Evolutionary conservation across 2,888 invertebrate genomes (phyloP).

Genomic region (Aspidiotus destructor): DNA sequence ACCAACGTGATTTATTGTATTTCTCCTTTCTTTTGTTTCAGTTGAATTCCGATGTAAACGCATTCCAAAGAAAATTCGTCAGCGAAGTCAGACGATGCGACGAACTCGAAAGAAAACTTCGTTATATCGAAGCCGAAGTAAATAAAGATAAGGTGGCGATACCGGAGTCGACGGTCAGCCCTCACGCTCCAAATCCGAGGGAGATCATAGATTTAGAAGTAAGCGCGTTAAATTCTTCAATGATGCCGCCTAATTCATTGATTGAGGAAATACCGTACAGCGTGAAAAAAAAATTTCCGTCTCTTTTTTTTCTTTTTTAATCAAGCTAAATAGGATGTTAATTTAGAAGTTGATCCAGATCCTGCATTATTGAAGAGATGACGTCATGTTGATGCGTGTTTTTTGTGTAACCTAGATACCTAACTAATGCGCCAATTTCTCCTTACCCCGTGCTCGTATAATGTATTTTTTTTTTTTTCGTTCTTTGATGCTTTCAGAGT

Average conservation of each 20-base stretch:
- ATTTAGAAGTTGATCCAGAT: no score
- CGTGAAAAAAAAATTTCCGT: no score
- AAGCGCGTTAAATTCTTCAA: conserved; percentile 35
- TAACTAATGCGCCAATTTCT: no score
- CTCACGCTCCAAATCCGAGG: conserved; percentile 63
- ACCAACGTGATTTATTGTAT: no score
- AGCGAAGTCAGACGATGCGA: conserved; percentile 53
- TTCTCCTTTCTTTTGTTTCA: conserved; percentile 38
- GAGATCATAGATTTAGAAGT: conserved; percentile 86
- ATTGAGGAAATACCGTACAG: no score
- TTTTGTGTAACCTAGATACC: no score
- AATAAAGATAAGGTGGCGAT: conserved; percentile 50
- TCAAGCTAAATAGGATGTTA: no score
- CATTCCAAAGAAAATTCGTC: conserved; percentile 55
- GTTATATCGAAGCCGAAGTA: conserved; percentile 51
- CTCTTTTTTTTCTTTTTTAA: no score
- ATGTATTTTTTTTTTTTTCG: no score
- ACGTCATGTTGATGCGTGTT: no score
- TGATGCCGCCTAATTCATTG: not conserved
- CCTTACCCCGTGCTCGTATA: no score
- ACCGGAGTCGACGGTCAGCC: conserved; percentile 46
- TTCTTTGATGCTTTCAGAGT: conserved; percentile 48
- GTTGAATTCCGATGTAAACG: conserved; percentile 52
- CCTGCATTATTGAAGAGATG: no score
- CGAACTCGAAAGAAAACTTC: conserved; percentile 51